These are phyloP conservation scores for Zoanthus sansibaricus DNA, from an alignment of 92 coral and sea anemone genomes.

Conservation along the genomic window DNA sequence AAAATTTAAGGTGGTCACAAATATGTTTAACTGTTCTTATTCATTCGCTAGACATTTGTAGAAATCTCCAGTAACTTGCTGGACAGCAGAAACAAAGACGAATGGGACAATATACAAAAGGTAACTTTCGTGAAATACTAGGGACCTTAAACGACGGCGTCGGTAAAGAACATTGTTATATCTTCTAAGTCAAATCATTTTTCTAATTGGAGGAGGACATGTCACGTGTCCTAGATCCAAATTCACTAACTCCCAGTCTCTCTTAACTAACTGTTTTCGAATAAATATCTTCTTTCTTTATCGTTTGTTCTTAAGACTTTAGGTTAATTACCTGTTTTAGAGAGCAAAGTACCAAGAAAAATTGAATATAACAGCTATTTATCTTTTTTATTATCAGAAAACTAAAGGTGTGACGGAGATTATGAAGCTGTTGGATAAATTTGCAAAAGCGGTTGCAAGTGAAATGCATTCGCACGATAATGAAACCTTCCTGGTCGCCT, in stretches of 20 bases:
- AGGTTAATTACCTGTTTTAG: not conserved
- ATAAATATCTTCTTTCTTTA: too few relatives aligned
- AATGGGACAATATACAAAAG: conserved; percentile 81
- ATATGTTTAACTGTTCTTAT: not conserved
- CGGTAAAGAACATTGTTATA: too few relatives aligned
- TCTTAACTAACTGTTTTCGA: too few relatives aligned
- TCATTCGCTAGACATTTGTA: conserved; percentile 51
- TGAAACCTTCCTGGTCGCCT: conserved; percentile 13
- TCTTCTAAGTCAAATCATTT: too few relatives aligned
- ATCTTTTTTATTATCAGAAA: conserved; percentile 49
- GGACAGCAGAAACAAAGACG: conserved; percentile 71
- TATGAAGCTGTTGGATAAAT: conserved; percentile 72
- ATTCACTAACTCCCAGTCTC: too few relatives aligned
- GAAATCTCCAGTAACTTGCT: conserved; percentile 78
- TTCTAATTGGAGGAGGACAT: too few relatives aligned
- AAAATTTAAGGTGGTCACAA: too few relatives aligned
- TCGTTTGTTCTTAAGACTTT: too few relatives aligned
- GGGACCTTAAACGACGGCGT: too few relatives aligned
- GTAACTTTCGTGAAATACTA: conserved; percentile 38
- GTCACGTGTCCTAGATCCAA: too few relatives aligned
- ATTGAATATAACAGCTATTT: not conserved
- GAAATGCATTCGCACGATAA: conserved; percentile 27
- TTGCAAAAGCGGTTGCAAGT: conserved; percentile 59
- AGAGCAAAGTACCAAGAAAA: not conserved
- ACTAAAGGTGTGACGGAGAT: conserved; percentile 82